Evolutionary conservation across 2,888 invertebrate genomes (phyloP).

Genomic region (Opisthograptis luteolata): DNA sequence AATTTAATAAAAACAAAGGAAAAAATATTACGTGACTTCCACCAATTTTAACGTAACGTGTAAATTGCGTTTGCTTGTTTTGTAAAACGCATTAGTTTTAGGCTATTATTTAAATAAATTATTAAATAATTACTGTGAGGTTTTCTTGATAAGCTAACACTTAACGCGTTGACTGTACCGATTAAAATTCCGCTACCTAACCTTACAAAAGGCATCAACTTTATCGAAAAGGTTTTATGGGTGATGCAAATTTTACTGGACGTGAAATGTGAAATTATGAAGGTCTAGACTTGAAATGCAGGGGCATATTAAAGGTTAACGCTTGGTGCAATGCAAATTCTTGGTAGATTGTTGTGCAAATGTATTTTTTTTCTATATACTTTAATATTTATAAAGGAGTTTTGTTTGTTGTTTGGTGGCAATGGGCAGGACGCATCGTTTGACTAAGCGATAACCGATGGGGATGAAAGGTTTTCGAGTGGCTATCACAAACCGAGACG

Average conservation of each 20-base stretch:
- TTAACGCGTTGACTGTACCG: background rate
- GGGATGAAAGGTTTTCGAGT: too few relatives aligned
- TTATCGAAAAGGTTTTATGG: slow-evolving; percentile 30
- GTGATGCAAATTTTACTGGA: slow-evolving; percentile 26
- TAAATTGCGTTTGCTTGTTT: slow-evolving; percentile 8
- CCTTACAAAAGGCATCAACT: slow-evolving; percentile 8
- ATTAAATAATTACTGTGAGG: background rate
- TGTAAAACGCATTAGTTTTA: background rate
- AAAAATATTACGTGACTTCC: slow-evolving; percentile 6
- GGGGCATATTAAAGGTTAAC: too few relatives aligned
- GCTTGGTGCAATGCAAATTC: too few relatives aligned
- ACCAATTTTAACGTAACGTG: slow-evolving; percentile 7
- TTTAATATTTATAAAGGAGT: too few relatives aligned
- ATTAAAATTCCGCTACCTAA: background rate
- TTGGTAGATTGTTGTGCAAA: too few relatives aligned
- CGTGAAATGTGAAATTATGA: slow-evolving; percentile 28
- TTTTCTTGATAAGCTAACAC: background rate
- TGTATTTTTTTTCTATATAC: too few relatives aligned
- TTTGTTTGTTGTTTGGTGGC: too few relatives aligned
- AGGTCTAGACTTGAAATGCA: background rate
- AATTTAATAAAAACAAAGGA: background rate
- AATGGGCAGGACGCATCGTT: too few relatives aligned
- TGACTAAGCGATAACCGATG: too few relatives aligned
- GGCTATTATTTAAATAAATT: background rate
- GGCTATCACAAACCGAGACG: too few relatives aligned